Evolutionary conservation across 1,140 invertebrate genomes (phyloP).

Genomic region (Anagrus nilaparvatae): DNA sequence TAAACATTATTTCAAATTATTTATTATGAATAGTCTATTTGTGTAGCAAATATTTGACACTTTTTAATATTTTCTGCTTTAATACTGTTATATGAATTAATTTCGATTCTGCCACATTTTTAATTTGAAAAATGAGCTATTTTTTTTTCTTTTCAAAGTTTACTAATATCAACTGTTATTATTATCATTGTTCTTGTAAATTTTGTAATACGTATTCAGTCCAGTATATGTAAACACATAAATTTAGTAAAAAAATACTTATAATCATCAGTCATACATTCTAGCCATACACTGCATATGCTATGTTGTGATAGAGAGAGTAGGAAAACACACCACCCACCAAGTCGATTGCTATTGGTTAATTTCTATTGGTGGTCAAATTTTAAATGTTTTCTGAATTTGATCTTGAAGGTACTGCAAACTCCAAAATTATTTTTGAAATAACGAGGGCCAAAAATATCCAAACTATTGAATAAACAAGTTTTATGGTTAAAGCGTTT

Average conservation of each 20-base stretch:
- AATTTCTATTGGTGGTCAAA: constrained; percentile 1
- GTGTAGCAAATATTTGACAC: background rate
- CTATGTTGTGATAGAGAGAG: background rate
- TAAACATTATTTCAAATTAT: constrained; percentile 43
- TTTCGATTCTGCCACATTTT: too few relatives aligned
- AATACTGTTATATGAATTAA: too few relatives aligned
- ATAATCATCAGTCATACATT: too few relatives aligned
- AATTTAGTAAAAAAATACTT: too few relatives aligned
- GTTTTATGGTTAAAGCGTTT: constrained; percentile 18
- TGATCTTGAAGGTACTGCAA: constrained; percentile 1
- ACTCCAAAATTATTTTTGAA: constrained; percentile 13
- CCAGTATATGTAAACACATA: too few relatives aligned
- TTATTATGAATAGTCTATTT: background rate
- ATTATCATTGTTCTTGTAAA: background rate
- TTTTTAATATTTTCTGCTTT: background rate
- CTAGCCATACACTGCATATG: background rate
- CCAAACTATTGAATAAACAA: constrained; percentile 20
- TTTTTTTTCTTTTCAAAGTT: background rate
- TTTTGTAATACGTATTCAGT: too few relatives aligned
- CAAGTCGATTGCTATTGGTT: background rate
- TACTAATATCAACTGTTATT: background rate
- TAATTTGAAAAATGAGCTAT: background rate
- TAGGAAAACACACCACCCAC: background rate
- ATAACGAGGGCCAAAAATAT: constrained; percentile 15
- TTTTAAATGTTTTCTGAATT: background rate